A percentile compares a stretch with the other conserved stretches of the same genome.
Evolutionary conservation across 2,888 invertebrate species (phyloP).

Genomic region (Drosophila melanosoma): DNA sequence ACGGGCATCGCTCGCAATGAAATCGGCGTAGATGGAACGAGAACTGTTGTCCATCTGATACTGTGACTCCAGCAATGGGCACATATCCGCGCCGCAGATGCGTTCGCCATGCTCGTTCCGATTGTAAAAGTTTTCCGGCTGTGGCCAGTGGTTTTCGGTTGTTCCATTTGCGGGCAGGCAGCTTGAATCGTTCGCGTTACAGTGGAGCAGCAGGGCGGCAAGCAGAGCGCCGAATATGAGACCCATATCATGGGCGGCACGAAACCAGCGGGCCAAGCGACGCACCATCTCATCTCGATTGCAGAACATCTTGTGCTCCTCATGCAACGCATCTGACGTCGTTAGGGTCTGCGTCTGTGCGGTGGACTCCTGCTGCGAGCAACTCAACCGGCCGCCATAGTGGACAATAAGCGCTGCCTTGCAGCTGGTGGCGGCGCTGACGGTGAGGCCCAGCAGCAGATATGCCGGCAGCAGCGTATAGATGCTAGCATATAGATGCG

Average conservation of each 20-base stretch:
- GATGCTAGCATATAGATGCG: slow-evolving; percentile 87
- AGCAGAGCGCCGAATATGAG: slow-evolving; percentile 86
- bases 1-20: slow-evolving; percentile 77
- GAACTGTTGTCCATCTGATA: slow-evolving; percentile 28
- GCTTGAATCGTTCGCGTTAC: slow-evolving; percentile 82
- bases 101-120: slow-evolving; percentile 86
- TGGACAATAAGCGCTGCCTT: slow-evolving; percentile 83
- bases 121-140: slow-evolving; percentile 86
- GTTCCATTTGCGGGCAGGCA: slow-evolving; percentile 61
- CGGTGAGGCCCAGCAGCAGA: slow-evolving; percentile 86
- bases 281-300: slow-evolving; percentile 85
- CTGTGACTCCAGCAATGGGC: slow-evolving; percentile 82
- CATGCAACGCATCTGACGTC: slow-evolving; percentile 74
- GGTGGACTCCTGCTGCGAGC: slow-evolving; percentile 83
- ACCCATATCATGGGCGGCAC: slow-evolving; percentile 87
- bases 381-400: slow-evolving; percentile 83
- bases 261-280: slow-evolving; percentile 86
- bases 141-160: slow-evolving; percentile 57
- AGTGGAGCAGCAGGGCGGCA: slow-evolving; percentile 85
- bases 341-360: slow-evolving; percentile 39
- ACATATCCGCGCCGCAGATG: slow-evolving; percentile 87
- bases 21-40: slow-evolving; percentile 73
- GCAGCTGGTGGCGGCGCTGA: slow-evolving; percentile 85
- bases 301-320: slow-evolving; percentile 84
- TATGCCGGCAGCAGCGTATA: slow-evolving; percentile 86